phyloP scores from a whole-genome alignment of 2,888 invertebrate genomes.

The Nemurella pictetii region DNA sequence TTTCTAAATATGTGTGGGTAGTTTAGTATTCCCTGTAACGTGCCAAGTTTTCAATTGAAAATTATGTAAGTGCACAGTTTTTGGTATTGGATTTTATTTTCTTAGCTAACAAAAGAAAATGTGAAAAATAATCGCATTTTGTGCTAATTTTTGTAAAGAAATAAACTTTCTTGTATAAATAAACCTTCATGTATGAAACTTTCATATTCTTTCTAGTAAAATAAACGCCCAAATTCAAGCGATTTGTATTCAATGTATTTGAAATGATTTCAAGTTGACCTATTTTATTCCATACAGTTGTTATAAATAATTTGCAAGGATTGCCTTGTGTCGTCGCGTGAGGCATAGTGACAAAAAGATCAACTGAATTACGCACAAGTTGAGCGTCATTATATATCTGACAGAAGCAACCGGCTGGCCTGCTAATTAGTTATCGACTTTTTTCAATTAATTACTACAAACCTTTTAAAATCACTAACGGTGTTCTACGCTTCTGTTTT shows the following conservation, averaged over 20 bases:
- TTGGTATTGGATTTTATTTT: background rate
- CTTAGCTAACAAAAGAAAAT: background rate
- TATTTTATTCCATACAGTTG: background rate
- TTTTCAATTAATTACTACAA: constrained; percentile 28
- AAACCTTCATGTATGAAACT: too few species aligned
- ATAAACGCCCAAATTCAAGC: too few species aligned
- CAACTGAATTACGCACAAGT: constrained; percentile 11
- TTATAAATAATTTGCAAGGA: background rate
- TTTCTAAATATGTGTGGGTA: background rate
- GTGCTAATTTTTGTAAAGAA: background rate
- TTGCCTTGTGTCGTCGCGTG: background rate
- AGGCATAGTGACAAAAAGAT: background rate
- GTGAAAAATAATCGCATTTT: background rate
- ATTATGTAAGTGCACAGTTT: background rate
- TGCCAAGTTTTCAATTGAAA: background rate
- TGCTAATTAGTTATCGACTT: constrained; percentile 39
- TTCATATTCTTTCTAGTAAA: too few species aligned
- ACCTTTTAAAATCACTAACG: background rate
- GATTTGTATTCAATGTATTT: background rate
- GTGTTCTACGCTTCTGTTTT: constrained; percentile 27
- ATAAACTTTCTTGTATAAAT: background rate
- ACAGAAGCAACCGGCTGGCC: constrained; percentile 24
- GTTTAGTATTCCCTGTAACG: background rate
- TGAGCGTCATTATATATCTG: constrained; percentile 19
- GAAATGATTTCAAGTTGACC: background rate